A percentile compares a stretch with the other conserved stretches of the same genome.
Evolutionary conservation across 2,113 vertebrate genomes (phyloP).

Genomic region (Carassius gibelio): DNA sequence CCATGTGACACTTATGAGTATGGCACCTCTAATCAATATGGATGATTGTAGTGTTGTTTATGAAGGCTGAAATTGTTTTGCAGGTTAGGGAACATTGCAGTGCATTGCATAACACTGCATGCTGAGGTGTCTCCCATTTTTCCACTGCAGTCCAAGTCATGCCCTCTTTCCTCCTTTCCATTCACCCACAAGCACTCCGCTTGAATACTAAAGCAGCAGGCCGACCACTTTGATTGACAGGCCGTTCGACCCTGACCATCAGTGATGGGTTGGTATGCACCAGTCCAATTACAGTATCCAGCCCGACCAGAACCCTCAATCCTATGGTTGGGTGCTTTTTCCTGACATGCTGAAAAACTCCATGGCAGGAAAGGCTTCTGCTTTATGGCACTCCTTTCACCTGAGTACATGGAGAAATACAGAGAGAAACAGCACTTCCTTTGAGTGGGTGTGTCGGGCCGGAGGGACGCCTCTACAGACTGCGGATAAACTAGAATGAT

Average conservation of each 20-base stretch:
- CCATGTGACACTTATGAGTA: slow-evolving; percentile 7
- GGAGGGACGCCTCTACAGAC: not conserved
- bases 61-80: not conserved
- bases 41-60: not conserved
- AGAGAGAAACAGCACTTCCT: slow-evolving; percentile 18
- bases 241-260: slow-evolving; percentile 47
- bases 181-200: not conserved
- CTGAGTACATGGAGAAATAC: slow-evolving; percentile 40
- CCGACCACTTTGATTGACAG: slow-evolving; percentile 50
- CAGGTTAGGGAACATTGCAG: slow-evolving; percentile 13
- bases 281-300: slow-evolving; percentile 56
- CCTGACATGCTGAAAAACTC: slow-evolving; percentile 36
- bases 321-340: slow-evolving; percentile 51
- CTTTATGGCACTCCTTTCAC: slow-evolving; percentile 33
- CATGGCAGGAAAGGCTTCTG: slow-evolving; percentile 28
- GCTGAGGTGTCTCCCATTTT: not conserved
- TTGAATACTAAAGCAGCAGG: slow-evolving; percentile 41
- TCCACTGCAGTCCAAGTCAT: slow-evolving; percentile 22
- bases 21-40: slow-evolving; percentile 2
- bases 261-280: slow-evolving; percentile 32
- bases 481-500: not conserved
- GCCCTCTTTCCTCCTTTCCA: slow-evolving; percentile 4
- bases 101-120: slow-evolving; percentile 14
- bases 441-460: not conserved
- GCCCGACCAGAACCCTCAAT: slow-evolving; percentile 54